A percentile compares a stretch with the other conserved stretches of the same genome.
These are phyloP conservation scores for Steatocranus sp. DNA, from an alignment of 2,797 vertebrate species.

Conservation along the genomic window DNA sequence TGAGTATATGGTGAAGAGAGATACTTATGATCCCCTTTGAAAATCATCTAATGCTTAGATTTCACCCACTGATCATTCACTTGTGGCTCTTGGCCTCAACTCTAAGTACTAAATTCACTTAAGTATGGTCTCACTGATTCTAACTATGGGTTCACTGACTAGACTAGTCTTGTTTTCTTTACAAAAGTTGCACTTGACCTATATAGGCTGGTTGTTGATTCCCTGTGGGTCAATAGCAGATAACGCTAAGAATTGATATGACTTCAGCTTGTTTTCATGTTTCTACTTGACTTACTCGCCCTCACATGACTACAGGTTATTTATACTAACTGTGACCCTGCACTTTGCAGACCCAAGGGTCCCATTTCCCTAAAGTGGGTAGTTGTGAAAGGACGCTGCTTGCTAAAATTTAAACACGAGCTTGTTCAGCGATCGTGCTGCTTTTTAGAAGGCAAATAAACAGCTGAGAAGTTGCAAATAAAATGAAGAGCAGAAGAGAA, in stretches of 20 bases:
- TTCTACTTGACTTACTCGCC: constrained; percentile 17
- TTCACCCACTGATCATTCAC: background rate
- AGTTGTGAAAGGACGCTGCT: background rate
- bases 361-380: constrained; percentile 26
- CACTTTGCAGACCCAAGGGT: constrained; percentile 4
- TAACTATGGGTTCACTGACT: background rate
- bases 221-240: background rate
- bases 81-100: background rate
- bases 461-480: background rate
- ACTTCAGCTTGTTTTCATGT: constrained; percentile 45
- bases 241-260: constrained; percentile 10
- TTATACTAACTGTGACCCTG: constrained; percentile 48
- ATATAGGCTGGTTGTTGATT: background rate
- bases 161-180: background rate
- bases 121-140: background rate
- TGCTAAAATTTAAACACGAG: background rate
- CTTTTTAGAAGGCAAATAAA: background rate
- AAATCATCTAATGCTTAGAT: background rate
- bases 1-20: background rate
- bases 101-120: background rate
- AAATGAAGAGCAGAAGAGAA: background rate
- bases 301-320: constrained; percentile 58
- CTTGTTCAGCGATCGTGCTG: background rate
- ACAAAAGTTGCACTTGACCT: background rate
- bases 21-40: background rate